A percentile compares a stretch with the other conserved stretches of the same genome.
Conservation (phyloP, 1,140 invertebrate genomes). For the Penaeus vannamei region DNA sequence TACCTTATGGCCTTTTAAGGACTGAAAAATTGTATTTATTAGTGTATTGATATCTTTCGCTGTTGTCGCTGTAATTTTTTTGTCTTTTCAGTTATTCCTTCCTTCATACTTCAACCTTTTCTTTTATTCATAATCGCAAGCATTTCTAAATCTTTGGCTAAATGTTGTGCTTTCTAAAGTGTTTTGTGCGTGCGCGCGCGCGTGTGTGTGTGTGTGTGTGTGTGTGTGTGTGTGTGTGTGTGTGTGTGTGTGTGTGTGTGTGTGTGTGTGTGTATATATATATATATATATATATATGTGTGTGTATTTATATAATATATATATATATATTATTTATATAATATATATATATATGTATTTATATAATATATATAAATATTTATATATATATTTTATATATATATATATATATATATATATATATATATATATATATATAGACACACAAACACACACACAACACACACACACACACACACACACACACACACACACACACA, state of each 20-base stretch:
- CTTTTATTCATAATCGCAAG: background rate
- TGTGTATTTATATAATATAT: background rate
- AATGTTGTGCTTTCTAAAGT: background rate
- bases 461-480: background rate
- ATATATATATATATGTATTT: conserved; percentile 18
- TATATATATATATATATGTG: background rate
- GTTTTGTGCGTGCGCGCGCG: background rate
- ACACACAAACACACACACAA: background rate
- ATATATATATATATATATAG: conserved; percentile 6
- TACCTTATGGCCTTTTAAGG: too few relatives aligned
- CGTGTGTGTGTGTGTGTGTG: background rate
- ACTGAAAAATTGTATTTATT: too few relatives aligned
- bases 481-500: background rate
- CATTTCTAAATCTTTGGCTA: background rate
- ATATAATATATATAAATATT: conserved; percentile 27
- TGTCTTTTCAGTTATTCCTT: too few relatives aligned
- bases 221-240: conserved; percentile 24
- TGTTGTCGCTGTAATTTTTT: too few relatives aligned
- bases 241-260: conserved; percentile 31
- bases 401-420: conserved; percentile 13
- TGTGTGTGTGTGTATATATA: background rate
- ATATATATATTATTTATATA: background rate
- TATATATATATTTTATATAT: conserved; percentile 29
- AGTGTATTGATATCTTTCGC: too few relatives aligned
- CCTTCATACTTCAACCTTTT: background rate